Conservation (phyloP, 1,140 invertebrate genomes). For the Ceratina calcarata region DNA sequence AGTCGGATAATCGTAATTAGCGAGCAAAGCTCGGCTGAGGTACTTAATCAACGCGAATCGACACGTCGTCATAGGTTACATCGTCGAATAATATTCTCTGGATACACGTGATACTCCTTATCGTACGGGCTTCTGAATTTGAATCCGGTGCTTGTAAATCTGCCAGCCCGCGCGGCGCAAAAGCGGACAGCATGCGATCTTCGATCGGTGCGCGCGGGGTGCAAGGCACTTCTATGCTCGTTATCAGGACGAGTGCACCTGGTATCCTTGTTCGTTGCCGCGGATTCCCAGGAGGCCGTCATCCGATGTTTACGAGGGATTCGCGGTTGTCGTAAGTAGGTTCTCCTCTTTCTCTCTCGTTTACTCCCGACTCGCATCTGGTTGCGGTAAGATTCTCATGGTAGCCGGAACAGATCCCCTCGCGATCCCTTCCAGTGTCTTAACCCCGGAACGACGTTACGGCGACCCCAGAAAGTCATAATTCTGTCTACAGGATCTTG, state of each 20-base stretch:
- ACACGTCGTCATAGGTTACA: neutral
- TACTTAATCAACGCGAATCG: neutral
- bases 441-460: constrained; percentile 34
- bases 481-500: constrained; percentile 22
- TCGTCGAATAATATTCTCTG: neutral
- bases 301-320: constrained; percentile 66
- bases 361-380: neutral
- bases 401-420: constrained; percentile 54
- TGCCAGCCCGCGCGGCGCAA: constrained; percentile 26
- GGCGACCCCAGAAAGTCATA: constrained; percentile 48
- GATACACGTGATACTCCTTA: neutral
- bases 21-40: neutral
- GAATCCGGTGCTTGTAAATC: constrained; percentile 35
- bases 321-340: constrained; percentile 63
- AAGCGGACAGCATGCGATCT: constrained; percentile 50
- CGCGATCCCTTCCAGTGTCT: constrained; percentile 32
- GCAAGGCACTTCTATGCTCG: constrained; percentile 45
- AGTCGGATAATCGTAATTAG: neutral
- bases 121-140: constrained; percentile 15
- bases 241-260: constrained; percentile 63
- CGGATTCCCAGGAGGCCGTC: constrained; percentile 63
- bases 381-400: constrained; percentile 45
- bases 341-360: constrained; percentile 43
- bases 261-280: constrained; percentile 63
- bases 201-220: constrained; percentile 7